phyloP scores from a whole-genome alignment of 2,888 invertebrate species.

The Cheilosia pagana region DNA sequence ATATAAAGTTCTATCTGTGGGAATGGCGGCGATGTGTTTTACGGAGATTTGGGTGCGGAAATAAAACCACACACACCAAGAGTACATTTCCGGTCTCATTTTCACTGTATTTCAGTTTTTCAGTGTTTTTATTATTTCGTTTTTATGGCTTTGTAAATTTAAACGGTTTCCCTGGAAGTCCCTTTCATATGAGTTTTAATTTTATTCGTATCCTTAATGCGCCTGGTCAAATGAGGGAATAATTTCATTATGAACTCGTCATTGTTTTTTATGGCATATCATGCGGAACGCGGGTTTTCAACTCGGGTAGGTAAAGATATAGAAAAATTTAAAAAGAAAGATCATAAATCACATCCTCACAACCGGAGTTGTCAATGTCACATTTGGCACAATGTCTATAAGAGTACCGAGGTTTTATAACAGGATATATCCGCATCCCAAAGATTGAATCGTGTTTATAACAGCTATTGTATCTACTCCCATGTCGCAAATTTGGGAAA shows the following conservation, averaged over 20 bases:
- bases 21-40: conserved; percentile 7
- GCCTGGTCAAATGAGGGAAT: conserved; percentile 14
- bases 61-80: conserved; percentile 27
- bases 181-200: conserved; percentile 18
- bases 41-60: conserved; percentile 29
- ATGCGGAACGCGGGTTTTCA: too few relatives aligned
- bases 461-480: too few relatives aligned
- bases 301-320: too few relatives aligned
- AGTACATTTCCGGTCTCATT: conserved; percentile 32
- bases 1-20: conserved; percentile 40
- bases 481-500: too few relatives aligned
- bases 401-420: too few relatives aligned
- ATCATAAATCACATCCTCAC: too few relatives aligned
- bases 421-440: too few relatives aligned
- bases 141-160: conserved; percentile 41
- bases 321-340: too few relatives aligned
- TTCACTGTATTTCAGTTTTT: neutral
- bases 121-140: conserved; percentile 24
- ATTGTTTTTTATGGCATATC: neutral
- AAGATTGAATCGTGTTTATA: too few relatives aligned
- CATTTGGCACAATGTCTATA: too few relatives aligned
- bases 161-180: conserved; percentile 25
- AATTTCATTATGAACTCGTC: conserved; percentile 16
- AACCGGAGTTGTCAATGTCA: too few relatives aligned
- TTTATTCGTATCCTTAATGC: conserved; percentile 3